These are phyloP conservation scores for Dendrolimus punctatus DNA, from an alignment of 1,140 invertebrate genomes.

Conservation along the genomic window DNA sequence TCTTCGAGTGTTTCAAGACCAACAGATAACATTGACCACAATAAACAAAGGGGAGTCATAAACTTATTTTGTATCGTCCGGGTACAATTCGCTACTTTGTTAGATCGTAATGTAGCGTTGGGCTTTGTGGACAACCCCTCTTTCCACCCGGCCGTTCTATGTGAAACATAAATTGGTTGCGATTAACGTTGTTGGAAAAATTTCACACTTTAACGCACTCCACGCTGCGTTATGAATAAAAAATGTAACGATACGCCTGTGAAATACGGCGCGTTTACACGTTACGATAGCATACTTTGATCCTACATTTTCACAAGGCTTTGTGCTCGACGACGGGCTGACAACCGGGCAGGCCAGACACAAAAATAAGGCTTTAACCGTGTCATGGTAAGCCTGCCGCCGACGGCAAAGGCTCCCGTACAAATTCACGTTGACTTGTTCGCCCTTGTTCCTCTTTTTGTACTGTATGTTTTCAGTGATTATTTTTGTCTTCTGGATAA, in stretches of 20 bases:
- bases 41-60: constrained; percentile 50
- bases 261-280: constrained; percentile 27
- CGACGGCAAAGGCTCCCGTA: constrained; percentile 65
- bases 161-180: constrained; percentile 15
- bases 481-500: background rate
- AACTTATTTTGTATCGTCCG: constrained; percentile 59
- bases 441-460: constrained; percentile 25
- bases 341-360: constrained; percentile 63
- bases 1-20: constrained; percentile 35
- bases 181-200: constrained; percentile 1
- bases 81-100: constrained; percentile 45
- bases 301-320: constrained; percentile 68
- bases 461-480: constrained; percentile 19
- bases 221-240: constrained; percentile 9
- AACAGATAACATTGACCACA: constrained; percentile 54
- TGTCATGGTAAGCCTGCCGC: constrained; percentile 67
- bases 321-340: constrained; percentile 59
- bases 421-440: constrained; percentile 62
- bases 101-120: constrained; percentile 23
- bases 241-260: constrained; percentile 19
- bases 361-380: constrained; percentile 70
- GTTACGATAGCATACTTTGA: constrained; percentile 54
- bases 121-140: constrained; percentile 9
- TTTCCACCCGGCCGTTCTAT: background rate
- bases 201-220: constrained; percentile 7